Conservation (phyloP, 1,140 invertebrate species). For the Sarcophaga peregrina region DNA sequence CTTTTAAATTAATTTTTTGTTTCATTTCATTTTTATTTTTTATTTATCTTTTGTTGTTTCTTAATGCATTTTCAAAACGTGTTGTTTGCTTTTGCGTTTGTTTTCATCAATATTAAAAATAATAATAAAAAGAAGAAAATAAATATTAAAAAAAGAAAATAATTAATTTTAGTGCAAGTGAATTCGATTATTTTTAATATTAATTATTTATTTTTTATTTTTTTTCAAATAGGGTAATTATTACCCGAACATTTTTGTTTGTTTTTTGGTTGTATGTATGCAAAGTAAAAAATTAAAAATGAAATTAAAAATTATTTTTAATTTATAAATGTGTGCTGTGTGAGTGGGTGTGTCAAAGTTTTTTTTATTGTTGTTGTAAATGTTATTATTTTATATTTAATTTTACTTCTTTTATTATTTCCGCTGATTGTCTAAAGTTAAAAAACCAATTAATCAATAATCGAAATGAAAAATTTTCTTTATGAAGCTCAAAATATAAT, state of each 20-base stretch:
- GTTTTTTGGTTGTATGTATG: neutral
- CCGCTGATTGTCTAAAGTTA: conserved; percentile 40
- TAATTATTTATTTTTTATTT: neutral
- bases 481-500: conserved; percentile 32
- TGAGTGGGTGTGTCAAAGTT: neutral
- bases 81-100: conserved; percentile 46
- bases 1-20: neutral
- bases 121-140: neutral
- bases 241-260: neutral
- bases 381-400: conserved; percentile 37
- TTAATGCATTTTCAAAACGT: conserved; percentile 46
- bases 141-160: neutral
- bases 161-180: neutral
- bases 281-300: neutral
- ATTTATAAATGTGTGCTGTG: neutral
- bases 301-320: too few species aligned
- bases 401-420: conserved; percentile 42
- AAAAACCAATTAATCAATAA: conserved; percentile 27
- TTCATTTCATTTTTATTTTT: conserved; percentile 42
- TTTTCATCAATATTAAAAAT: conserved; percentile 44
- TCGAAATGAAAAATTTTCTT: conserved; percentile 7
- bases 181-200: too few species aligned
- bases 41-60: conserved; percentile 48
- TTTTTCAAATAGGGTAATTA: conserved; percentile 24
- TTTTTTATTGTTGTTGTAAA: neutral